These are phyloP conservation scores for Hycleus phaleratus DNA, from an alignment of 1,140 invertebrate species.

Conservation along the genomic window DNA sequence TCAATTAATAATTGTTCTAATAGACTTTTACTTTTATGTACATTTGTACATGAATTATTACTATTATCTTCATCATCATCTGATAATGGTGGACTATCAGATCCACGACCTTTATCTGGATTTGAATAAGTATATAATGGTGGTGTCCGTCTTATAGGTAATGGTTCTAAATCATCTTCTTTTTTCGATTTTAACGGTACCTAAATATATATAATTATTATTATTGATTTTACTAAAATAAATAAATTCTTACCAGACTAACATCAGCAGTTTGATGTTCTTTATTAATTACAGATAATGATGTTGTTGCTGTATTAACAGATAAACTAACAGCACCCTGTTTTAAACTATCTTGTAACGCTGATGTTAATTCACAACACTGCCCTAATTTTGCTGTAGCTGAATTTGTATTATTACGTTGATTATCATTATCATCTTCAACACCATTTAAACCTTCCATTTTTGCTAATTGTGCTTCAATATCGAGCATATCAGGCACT, in stretches of 20 bases:
- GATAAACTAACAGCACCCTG: constrained; percentile 18
- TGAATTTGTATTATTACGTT: not conserved
- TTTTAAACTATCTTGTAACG: constrained; percentile 30
- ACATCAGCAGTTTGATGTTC: constrained; percentile 19
- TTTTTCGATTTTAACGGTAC: constrained; percentile 21
- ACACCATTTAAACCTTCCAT: constrained; percentile 50
- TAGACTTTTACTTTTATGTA: constrained; percentile 49
- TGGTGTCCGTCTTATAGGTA: constrained; percentile 61
- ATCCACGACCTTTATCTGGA: constrained; percentile 49
- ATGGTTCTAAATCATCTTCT: constrained; percentile 51
- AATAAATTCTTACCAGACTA: constrained; percentile 8
- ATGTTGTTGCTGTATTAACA: not conserved
- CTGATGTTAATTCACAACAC: constrained; percentile 34
- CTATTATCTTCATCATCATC: constrained; percentile 13
- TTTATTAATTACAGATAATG: constrained; percentile 4
- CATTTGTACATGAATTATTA: constrained; percentile 14
- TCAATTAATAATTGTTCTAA: constrained; percentile 70
- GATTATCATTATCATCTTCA: not conserved
- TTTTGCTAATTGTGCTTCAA: constrained; percentile 57
- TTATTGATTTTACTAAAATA: not conserved
- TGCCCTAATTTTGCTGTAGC: constrained; percentile 21
- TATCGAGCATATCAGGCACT: constrained; percentile 52
- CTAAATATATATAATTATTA: not conserved
- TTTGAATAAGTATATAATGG: constrained; percentile 71
- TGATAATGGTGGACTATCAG: constrained; percentile 23